Evolutionary conservation across 2,888 invertebrate genomes (phyloP), one percentile per base, ranked within the genome.

Genomic region (Agriopis marginaria): DNA sequence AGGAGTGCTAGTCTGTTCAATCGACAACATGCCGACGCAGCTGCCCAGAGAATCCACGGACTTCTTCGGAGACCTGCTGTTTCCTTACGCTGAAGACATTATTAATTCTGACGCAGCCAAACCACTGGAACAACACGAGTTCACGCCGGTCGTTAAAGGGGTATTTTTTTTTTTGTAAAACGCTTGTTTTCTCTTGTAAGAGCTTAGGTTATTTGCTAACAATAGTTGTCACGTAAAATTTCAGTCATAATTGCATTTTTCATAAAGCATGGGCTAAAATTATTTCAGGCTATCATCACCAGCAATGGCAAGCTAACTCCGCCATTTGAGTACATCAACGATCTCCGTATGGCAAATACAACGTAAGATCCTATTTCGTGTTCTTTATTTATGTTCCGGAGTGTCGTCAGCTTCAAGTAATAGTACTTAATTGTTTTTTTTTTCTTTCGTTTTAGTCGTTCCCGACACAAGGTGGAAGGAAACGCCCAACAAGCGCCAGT

Each of bases 11-110:
- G 99, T 99, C n/a, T 99, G 99, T 86, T 99, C 99, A 14, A 99
- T 99, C 78, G 99, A 99, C 91, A 99, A 99, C 91, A 99, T 99
- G 99, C 99, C 99, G 0, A 99, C 99, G 0, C 99, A 99, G 88
- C 94, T 99, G 73, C 99, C 99, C 0, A 95, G 98, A 55, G 99
- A 99, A 87, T 97, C 99, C 3, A 99, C 99, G 0, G 99, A 99
- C 84, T 98, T 99, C 90, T 99, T 99, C 88, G 99, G 99, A 0
- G 98, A 98, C 79, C 95, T 99, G 0, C 94, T 99, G 42, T 95
- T 96, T 73, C 99, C 99, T 0, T 98, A 98, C 85, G 96, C 98
- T 0, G 94, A 96, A 66, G 98, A 99, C 78, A 99, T 99, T 81
- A 95, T 98, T 81, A 95, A 95, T 63, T 98, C 98, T 0, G 97